Evolutionary conservation across 2,888 invertebrate genomes (phyloP).

Genomic region (Eristalis pertinax): DNA sequence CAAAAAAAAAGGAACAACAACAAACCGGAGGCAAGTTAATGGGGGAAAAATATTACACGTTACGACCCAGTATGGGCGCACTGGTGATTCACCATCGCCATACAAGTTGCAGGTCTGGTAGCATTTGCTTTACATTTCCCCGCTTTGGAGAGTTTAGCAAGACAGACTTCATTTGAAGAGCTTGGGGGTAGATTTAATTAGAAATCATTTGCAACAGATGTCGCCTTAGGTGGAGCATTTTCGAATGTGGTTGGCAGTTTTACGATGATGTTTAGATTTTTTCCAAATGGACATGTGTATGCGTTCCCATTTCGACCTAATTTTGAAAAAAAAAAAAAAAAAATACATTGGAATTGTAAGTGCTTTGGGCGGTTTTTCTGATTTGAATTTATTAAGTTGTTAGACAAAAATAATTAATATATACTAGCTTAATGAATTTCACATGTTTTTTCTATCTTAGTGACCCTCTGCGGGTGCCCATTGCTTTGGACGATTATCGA

Average conservation of each 20-base stretch:
- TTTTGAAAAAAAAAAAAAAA: too few relatives aligned
- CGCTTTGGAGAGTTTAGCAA: background rate
- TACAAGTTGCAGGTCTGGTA: background rate
- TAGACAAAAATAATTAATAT: too few relatives aligned
- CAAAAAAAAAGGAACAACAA: constrained; percentile 6
- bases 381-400: too few relatives aligned
- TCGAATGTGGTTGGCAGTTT: background rate
- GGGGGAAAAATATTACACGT: background rate
- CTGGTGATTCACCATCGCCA: background rate
- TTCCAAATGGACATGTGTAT: background rate
- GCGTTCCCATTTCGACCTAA: background rate
- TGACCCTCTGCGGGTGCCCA: too few relatives aligned
- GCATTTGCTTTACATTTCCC: background rate
- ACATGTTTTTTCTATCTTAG: too few relatives aligned
- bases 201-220: background rate
- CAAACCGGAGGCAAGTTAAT: background rate
- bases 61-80: background rate
- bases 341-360: background rate
- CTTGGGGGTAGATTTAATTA: background rate
- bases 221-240: background rate
- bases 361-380: background rate
- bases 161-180: background rate
- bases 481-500: background rate
- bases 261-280: background rate
- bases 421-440: too few relatives aligned